Base-by-base conservation (phyloP, 2,797 vertebrate genomes). In the Manis javanica region DNA sequence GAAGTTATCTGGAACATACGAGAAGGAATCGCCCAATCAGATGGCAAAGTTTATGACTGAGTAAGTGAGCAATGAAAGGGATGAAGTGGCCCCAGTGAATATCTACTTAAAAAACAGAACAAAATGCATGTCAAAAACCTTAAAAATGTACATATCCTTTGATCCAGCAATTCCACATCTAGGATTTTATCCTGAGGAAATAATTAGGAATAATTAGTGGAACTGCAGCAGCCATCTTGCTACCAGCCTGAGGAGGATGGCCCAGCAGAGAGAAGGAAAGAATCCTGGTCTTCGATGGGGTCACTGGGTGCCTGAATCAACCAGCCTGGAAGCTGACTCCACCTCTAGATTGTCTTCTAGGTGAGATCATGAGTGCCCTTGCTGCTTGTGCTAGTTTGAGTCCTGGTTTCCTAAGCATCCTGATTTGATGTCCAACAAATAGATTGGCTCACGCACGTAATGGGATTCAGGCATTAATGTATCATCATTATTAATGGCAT, bases 1-100 rank as follows among this genome's bases (percentile, higher is more conserved):
- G 14, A 53, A n/a, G 61, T 79, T 23, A 78, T 49, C 98, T 99
- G 85, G 55, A 96, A 96, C 84, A 94, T n/a, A 88, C 29, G 23
- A 94, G 42, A 71, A 31, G 63, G 69, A 49, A 13, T 37, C 21
- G 2, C 18, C 24, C 53, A 4, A n/a, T 74, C 42, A 96, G 94
- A 94, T 68, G 66, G 16, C 16, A 4, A 64, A 39, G 34, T 19
- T 55, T 16, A 10, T 3, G 46, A 85, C 39, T 2, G 55, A 34
- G 72, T 6, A 63, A 3, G 26, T 15, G 42, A 87, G 71, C 42
- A 93, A 83, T 4, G 82, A 21, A 77, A 94, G 66, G 39, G 84
- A 85, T 87, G 75, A 78, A 64, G 55, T 12, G 23, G 29, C 31
- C 21, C 46, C 77, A 53, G 61, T 39, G 39, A 89, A 39, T 24